Conservation (phyloP, 2,888 invertebrate species). For the Schizotus pectinicornis region DNA sequence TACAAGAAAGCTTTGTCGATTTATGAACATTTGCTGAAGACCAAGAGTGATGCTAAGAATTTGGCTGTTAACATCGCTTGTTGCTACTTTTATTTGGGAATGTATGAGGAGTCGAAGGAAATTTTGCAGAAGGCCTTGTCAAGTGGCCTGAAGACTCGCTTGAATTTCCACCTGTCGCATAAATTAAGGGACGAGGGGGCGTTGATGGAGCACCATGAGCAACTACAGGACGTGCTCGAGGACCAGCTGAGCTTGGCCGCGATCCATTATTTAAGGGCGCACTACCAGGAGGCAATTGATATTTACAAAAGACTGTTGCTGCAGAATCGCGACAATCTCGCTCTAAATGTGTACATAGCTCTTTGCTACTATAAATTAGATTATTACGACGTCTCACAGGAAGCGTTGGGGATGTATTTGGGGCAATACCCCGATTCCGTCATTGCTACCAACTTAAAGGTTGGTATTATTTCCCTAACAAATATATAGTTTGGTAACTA, state of each 20-base stretch:
- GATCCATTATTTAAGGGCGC: constrained; percentile 93
- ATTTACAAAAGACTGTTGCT: constrained; percentile 93
- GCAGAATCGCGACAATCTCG: constrained; percentile 90
- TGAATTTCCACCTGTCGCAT: constrained; percentile 92
- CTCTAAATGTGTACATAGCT: constrained; percentile 96
- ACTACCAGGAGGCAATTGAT: constrained; percentile 98
- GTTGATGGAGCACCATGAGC: constrained; percentile 82
- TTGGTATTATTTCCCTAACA: constrained; percentile 41
- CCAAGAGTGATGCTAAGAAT: constrained; percentile 65
- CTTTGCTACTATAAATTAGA: constrained; percentile 98
- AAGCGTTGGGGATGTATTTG: constrained; percentile 92
- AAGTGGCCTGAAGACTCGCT: constrained; percentile 72
- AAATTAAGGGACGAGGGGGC: constrained; percentile 89
- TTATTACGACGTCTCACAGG: constrained; percentile 97
- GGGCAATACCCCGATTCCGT: constrained; percentile 92
- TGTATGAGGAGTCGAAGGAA: constrained; percentile 73
- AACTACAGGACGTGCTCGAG: constrained; percentile 85
- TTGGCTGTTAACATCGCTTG: constrained; percentile 85
- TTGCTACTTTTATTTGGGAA: constrained; percentile 93
- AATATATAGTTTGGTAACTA: background rate
- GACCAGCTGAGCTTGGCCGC: constrained; percentile 96
- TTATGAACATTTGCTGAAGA: constrained; percentile 66
- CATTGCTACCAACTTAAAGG: constrained; percentile 92
- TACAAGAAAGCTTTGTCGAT: constrained; percentile 82
- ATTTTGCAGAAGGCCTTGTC: constrained; percentile 66